Conservation (phyloP, 1,140 invertebrate genomes). For the Drosophila auraria region DNA sequence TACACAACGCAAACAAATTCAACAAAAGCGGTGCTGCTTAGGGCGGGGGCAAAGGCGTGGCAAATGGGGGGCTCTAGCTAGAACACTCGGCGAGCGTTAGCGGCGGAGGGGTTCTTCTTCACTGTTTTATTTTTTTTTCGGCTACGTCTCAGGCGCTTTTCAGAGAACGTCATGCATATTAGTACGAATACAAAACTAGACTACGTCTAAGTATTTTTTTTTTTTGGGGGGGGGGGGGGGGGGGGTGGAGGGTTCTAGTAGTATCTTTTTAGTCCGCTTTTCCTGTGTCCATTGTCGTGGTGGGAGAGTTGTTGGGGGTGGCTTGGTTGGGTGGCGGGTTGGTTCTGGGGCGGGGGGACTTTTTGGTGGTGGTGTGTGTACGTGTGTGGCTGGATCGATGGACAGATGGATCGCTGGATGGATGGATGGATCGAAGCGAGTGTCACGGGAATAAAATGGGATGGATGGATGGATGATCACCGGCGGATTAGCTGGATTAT, state of each 20-base stretch:
- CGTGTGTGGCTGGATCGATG: constrained; percentile 54
- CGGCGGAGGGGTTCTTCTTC: constrained; percentile 11
- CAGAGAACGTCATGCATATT: constrained; percentile 58
- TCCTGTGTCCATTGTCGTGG: constrained; percentile 50
- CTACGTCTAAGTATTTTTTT: constrained; percentile 54
- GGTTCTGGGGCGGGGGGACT: constrained; percentile 4
- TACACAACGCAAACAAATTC: constrained; percentile 64
- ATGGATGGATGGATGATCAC: constrained; percentile 3
- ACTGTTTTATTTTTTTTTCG: constrained; percentile 19
- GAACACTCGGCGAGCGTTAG: constrained; percentile 42
- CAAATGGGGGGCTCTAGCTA: constrained; percentile 21
- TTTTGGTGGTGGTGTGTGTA: constrained; percentile 52
- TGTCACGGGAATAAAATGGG: constrained; percentile 20
- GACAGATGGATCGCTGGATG: constrained; percentile 26
- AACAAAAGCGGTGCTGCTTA: constrained; percentile 61
- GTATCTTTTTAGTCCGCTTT: constrained; percentile 44
- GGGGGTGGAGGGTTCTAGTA: constrained; percentile 28
- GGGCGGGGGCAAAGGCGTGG: constrained; percentile 31
- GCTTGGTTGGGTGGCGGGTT: constrained; percentile 19
- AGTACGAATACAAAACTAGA: constrained; percentile 62
- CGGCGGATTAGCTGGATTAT: not conserved
- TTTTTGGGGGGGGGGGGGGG: constrained; percentile 23
- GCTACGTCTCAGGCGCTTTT: constrained; percentile 57
- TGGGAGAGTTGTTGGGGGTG: constrained; percentile 23
- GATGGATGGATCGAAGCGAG: constrained; percentile 20